Base-by-base conservation (phyloP, 2,888 invertebrate genomes). In the Matsumyia berberina region DNA sequence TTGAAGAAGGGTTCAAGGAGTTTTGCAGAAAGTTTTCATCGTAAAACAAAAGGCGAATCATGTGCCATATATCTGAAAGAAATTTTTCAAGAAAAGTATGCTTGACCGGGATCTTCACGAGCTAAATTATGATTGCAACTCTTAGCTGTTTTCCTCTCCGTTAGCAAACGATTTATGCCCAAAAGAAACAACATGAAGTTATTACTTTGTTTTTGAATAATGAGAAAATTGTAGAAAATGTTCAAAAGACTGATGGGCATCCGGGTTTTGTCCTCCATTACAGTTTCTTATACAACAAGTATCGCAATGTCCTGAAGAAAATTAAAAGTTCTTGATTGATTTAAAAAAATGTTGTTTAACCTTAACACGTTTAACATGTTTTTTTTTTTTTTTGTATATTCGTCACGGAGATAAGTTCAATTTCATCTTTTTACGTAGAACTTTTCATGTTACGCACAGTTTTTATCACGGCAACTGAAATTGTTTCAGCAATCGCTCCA, bases 81-180 rank as follows among this genome's bases (percentile, higher is more conserved):
- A 19, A 66, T 58, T 49, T 72, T 24, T 5, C 8, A 17, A n/a
- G 12, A 51, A 19, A 60, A 37, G 42, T 55, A 33, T 44, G 15
- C 17, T 35, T 9, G 55, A 39, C 31, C 31, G 55, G 70, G 55
- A 70, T 70, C 17, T 53, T 60, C 33, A 12, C 12, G 55, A 55
- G 29, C 70, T 51, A 24, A 37, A 37, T 55, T 46, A 62, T 62
- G 46, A 29, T 42, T 58, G 35, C 31, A n/a, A 46, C 57, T 37
- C n/a, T 39, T 33, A 66, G 46, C 57, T 62, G 31, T 39, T 51
- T 29, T 11, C n/a, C 15, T 6, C 15, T 6, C 62, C 44, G 62
- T 78, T 78, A 31, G 37, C 55, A 62, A 1, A 19, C 11, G 46
- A 70, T 62, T 70, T 57, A 31, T 55, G 33, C 46, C 55, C 24